Evolutionary conservation across 2,888 invertebrate species (phyloP), one percentile per base, ranked within the genome.

Genomic region (Allolobophora icterica): DNA sequence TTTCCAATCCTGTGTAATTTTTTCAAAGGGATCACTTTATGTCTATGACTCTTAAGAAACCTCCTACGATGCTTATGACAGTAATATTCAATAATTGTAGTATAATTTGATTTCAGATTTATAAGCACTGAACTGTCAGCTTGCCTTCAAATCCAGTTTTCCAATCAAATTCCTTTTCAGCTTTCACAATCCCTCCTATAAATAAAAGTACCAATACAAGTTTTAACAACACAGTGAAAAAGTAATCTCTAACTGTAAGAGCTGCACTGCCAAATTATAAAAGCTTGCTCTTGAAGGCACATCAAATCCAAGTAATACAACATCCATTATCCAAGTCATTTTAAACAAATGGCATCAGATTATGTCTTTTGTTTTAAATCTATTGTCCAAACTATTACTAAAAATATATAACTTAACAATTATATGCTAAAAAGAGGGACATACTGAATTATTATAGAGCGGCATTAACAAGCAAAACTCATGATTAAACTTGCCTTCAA

Each of bases 401-500:
- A 6, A 71, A 71, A 71, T 71, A 71, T 1, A n/a, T 71, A 30
- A n/a, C 30, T n/a, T 71, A n/a, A 71, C 2, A 71, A n/a, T 13
- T n/a, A 8, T 6, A 30, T 4, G 52, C 6, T 71, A 71, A 71
- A 52, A 38, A 71, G n/a, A n/a, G n/a, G 30, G n/a, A 71, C 30
- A 71, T 71, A 71, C 1, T 71, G 30, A 71, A 71, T n/a, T 8
- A 52, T 21, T 52, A 21, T 52, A 52, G 21, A 71, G 4, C n/a
- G 8, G n/a, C 11, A 71, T 71, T 71, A 71, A 11, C 71, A n/a
- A n/a, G n/a, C 71, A 71, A 71, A 71, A n/a, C 1, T 71, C 30
- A 71, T 71, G n/a, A 71, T 71, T n/a, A 71, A n/a, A 71, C 71
- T 71, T 71, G 71, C 71, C 71, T 71, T 71, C 71, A 71, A 71